phyloP scores from a whole-genome alignment of 2,888 invertebrate species.

The Miltochrista miniata region DNA sequence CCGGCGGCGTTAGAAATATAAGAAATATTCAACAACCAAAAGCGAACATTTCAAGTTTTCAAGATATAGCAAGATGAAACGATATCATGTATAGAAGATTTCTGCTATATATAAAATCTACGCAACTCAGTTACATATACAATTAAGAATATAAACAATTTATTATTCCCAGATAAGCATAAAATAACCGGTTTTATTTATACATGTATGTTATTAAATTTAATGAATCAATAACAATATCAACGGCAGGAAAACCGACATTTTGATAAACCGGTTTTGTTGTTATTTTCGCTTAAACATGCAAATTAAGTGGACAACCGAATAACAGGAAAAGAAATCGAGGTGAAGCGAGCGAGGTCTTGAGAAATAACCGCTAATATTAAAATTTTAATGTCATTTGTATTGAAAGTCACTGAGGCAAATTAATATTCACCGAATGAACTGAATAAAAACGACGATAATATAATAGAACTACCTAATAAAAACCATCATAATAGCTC shows the following conservation, averaged over 20 bases:
- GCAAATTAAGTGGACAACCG: slow-evolving; percentile 36
- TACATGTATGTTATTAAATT: slow-evolving; percentile 29
- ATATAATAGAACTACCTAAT: too few relatives aligned
- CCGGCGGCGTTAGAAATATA: too few relatives aligned
- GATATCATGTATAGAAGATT: slow-evolving; percentile 1
- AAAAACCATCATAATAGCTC: too few relatives aligned
- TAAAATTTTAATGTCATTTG: slow-evolving; percentile 30
- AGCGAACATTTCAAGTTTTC: too few relatives aligned
- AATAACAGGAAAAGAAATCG: slow-evolving; percentile 61
- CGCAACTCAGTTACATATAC: slow-evolving; percentile 7
- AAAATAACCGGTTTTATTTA: slow-evolving; percentile 27
- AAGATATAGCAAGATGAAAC: not conserved
- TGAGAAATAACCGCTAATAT: slow-evolving; percentile 34
- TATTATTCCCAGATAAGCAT: slow-evolving; percentile 22
- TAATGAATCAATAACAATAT: slow-evolving; percentile 37
- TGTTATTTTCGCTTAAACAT: slow-evolving; percentile 38
- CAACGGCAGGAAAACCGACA: slow-evolving; percentile 41
- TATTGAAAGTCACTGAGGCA: slow-evolving; percentile 14
- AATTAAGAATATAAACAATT: slow-evolving; percentile 11
- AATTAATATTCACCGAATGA: slow-evolving; percentile 11
- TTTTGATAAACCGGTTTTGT: slow-evolving; percentile 39
- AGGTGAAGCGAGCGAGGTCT: slow-evolving; percentile 38
- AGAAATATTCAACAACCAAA: too few relatives aligned
- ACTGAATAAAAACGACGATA: slow-evolving; percentile 3
- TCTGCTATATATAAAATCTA: not conserved